Base-by-base conservation (phyloP, 2,888 invertebrate genomes). In the Diarsia brunnea region DNA sequence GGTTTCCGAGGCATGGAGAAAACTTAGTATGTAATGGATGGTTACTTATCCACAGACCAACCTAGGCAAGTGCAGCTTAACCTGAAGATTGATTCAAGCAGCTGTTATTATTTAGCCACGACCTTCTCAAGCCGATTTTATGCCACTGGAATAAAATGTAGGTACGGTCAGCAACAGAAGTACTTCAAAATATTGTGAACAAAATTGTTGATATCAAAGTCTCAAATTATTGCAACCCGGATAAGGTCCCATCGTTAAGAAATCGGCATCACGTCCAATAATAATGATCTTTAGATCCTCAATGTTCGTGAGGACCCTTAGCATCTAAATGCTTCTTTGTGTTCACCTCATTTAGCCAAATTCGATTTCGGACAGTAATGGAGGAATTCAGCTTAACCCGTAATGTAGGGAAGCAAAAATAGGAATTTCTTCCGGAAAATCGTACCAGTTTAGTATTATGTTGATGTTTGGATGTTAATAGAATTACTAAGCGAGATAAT, bases 281-380 rank as follows among this genome's bases (percentile, higher is more conserved):
- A 65, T 85, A 70, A 77, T 74, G 71, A 76, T 78, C 64, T 69
- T 68, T 47, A 65, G 61, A 24, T 64, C 51, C 69, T 76, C 77
- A 38, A 71, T 67, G 72, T 69, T 82, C 65, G 63, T 51, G 61
- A 82, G 69, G 66, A 65, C 73, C 79, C 51, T 81, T 79, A 38
- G 74, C 72, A 82, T 81, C 43, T 47, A 75, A 87, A 84, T 79
- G 74, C 27, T 73, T 80, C 65, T 76, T 79, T 84, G 55, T 69
- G 38, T 51, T 69, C 70, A 27, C 58, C 70, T 74, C 73, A 77
- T 86, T 86, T 72, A 69, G 24, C 61, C 38, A 8, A 80, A 80
- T 75, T 81, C 73, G 53, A 85, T 80, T 83, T 27, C 24, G 58
- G n/a, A 72, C 11, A 47, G 7, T 58, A 75, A 78, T 76, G 7